Base-by-base conservation (phyloP, 2,113 vertebrate species). In the Tragelaphus scriptus region DNA sequence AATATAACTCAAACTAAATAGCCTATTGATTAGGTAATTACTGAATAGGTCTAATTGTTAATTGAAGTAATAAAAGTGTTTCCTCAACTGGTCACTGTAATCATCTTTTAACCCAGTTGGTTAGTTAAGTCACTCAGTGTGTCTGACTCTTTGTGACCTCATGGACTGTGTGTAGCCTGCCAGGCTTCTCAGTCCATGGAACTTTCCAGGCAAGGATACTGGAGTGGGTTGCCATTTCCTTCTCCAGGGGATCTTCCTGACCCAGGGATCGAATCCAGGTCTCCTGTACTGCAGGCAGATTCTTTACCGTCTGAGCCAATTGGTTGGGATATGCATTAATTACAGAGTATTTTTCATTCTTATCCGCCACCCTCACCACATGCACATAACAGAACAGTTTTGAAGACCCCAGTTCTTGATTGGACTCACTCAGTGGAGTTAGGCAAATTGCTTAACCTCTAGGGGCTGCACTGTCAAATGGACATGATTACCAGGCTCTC, bases 11-110 rank as follows among this genome's bases (percentile, higher is more conserved):
- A 91, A 95, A 90, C 53, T 94, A 97, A 95, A 95, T 6, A 40
- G 30, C 53, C 65, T 87, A 96, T 85, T 87, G 55, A 92, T 92
- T 85, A 92, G 68, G 51, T 96, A 95, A 95, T 94, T 90, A 58
- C 47, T 61, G 88, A 92, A 28, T 36, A 51, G 19, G 88, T 77
- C 25, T 97, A 95, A 97, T 61, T 59, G 56, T 30, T 95, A 92
- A 93, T 11, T 97, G 88, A 96, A 90, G 90, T 95, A 85, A 93
- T 86, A 87, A 93, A 94, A 80, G 40, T 88, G 13, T 92, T 95
- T 98, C 30, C 71, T 77, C 25, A 93, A 28, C 58, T 93, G 61
- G 28, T 87, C 59, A 90, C 17, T 79, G 75, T 77, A n/a, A 85
- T 94, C 23, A 85, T 55, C 65, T 84, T 93, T 88, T 75, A 90